These are phyloP conservation scores for Pyrgus malvae DNA, from an alignment of 2,888 invertebrate species.

Conservation along the genomic window DNA sequence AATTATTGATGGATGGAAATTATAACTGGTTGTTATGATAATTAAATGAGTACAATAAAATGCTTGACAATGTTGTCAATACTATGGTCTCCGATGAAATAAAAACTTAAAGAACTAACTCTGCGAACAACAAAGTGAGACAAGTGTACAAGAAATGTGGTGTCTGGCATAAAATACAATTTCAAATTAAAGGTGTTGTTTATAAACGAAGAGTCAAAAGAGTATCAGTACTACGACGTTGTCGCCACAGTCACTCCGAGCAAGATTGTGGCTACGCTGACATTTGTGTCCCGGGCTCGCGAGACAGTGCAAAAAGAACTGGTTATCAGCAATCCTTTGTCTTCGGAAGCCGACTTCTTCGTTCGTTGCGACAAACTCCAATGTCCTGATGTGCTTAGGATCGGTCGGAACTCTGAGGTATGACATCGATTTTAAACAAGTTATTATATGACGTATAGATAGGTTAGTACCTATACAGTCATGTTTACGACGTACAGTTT, in stretches of 20 bases:
- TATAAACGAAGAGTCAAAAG: conserved; percentile 54
- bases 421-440: not conserved
- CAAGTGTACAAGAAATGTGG: too few species aligned
- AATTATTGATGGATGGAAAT: too few species aligned
- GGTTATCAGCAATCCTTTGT: conserved; percentile 56
- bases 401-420: conserved; percentile 64
- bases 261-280: conserved; percentile 57
- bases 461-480: too few species aligned
- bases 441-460: not conserved
- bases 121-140: too few species aligned
- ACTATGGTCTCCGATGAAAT: too few species aligned
- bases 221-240: conserved; percentile 69
- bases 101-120: too few species aligned
- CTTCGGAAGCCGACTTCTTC: conserved; percentile 47
- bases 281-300: conserved; percentile 59
- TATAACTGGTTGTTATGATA: too few species aligned
- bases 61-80: too few species aligned
- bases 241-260: conserved; percentile 51
- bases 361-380: conserved; percentile 51
- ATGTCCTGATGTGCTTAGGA: conserved; percentile 49
- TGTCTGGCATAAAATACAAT: too few species aligned
- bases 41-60: too few species aligned
- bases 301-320: conserved; percentile 60
- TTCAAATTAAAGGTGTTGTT: conserved; percentile 57
- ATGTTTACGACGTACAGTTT: too few species aligned